Percentiles rank a stretch among this genome's conserved stretches.
phyloP scores from a whole-genome alignment of 2,113 vertebrate genomes.

The Erinaceus europaeus region DNA sequence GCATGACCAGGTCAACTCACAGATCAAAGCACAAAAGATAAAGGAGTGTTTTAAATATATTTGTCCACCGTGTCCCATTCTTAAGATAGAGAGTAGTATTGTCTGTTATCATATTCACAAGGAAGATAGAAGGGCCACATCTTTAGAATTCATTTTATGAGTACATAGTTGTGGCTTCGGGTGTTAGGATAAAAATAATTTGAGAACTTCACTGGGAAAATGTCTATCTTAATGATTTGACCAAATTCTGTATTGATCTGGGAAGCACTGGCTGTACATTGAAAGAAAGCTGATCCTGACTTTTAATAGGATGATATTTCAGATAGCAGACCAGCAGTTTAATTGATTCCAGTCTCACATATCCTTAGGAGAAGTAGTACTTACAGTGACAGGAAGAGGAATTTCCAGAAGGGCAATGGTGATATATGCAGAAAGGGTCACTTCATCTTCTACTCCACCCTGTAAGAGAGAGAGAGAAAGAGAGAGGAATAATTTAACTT shows the following conservation, averaged over 20 bases:
- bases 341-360: neutral
- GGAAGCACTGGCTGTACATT: neutral
- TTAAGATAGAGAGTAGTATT: neutral
- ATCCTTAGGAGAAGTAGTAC: neutral
- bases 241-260: neutral
- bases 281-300: neutral
- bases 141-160: neutral
- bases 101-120: neutral
- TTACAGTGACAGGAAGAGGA: constrained; percentile 67
- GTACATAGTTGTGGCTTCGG: neutral
- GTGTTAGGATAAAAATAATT: neutral
- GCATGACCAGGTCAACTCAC: neutral
- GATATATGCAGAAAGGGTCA: constrained; percentile 77
- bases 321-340: neutral
- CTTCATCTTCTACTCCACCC: constrained; percentile 74
- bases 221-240: neutral
- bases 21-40: neutral
- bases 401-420: constrained; percentile 76
- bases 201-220: neutral
- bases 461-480: constrained; percentile 34
- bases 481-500: neutral
- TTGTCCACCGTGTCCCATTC: neutral
- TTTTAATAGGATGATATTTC: neutral
- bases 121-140: neutral
- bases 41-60: neutral